phyloP scores from a whole-genome alignment of 2,888 invertebrate species.

The Sinopyrophorus schimmeli region DNA sequence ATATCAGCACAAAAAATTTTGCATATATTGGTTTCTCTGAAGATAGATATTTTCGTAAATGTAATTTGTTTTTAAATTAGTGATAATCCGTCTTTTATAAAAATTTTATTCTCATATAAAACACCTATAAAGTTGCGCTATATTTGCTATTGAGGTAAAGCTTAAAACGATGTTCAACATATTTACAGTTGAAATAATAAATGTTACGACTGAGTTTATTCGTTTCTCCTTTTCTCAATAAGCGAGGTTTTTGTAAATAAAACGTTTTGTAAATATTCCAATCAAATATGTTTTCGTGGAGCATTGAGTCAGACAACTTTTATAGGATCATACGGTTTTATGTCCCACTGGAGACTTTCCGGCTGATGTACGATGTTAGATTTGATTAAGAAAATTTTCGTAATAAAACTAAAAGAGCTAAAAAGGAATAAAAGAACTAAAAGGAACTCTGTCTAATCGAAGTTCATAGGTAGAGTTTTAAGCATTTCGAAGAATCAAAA shows the following conservation, averaged over 20 bases:
- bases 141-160: too few species aligned
- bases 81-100: too few species aligned
- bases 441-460: slow-evolving; percentile 31
- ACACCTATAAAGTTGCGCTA: too few species aligned
- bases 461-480: slow-evolving; percentile 35
- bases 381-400: slow-evolving; percentile 49
- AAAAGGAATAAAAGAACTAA: slow-evolving; percentile 24
- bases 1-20: too few species aligned
- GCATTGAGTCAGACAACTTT: slow-evolving; percentile 47
- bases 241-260: slow-evolving; percentile 23
- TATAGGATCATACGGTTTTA: slow-evolving; percentile 45
- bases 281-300: slow-evolving; percentile 45
- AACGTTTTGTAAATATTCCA: slow-evolving; percentile 28
- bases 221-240: slow-evolving; percentile 17
- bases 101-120: too few species aligned
- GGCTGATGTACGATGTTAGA: slow-evolving; percentile 45
- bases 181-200: slow-evolving; percentile 16
- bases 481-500: slow-evolving; percentile 29
- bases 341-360: slow-evolving; percentile 44
- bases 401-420: slow-evolving; percentile 40
- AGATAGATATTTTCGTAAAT: too few species aligned
- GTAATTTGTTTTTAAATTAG: too few species aligned
- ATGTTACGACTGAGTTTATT: slow-evolving; percentile 8
- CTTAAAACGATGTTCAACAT: slow-evolving; percentile 1
- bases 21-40: too few species aligned